These are phyloP conservation scores for Listronotus oregonensis DNA, from an alignment of 1,140 invertebrate genomes.

Conservation along the genomic window DNA sequence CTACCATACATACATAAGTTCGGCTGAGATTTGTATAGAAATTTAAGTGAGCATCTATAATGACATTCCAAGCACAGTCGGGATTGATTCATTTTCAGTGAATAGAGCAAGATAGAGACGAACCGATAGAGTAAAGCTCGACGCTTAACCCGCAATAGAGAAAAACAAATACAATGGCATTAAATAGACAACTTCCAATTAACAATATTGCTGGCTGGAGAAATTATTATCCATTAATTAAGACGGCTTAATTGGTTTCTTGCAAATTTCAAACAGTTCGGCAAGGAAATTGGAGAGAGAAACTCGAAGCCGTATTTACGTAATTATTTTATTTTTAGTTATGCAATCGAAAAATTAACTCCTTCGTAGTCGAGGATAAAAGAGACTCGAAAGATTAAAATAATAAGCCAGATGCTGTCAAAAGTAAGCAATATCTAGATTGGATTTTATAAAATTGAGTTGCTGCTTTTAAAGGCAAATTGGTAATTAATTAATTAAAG, in stretches of 20 bases:
- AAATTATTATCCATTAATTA: slow-evolving; percentile 38
- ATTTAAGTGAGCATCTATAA: slow-evolving; percentile 5
- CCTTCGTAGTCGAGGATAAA: slow-evolving; percentile 9
- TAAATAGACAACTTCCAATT: slow-evolving; percentile 37
- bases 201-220: slow-evolving; percentile 35
- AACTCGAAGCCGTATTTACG: slow-evolving; percentile 12
- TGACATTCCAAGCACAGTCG: background rate
- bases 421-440: slow-evolving; percentile 23
- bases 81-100: slow-evolving; percentile 11
- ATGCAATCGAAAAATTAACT: slow-evolving; percentile 21
- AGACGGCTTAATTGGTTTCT: slow-evolving; percentile 34
- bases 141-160: slow-evolving; percentile 10
- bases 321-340: slow-evolving; percentile 27
- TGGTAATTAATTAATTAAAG: slow-evolving; percentile 25
- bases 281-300: slow-evolving; percentile 17
- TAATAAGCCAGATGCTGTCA: slow-evolving; percentile 16
- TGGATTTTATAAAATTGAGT: slow-evolving; percentile 17
- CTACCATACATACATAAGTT: too few species aligned
- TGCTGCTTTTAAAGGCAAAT: slow-evolving; percentile 15
- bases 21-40: background rate
- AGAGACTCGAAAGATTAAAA: slow-evolving; percentile 18
- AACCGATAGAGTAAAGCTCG: slow-evolving; percentile 7
- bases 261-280: slow-evolving; percentile 31
- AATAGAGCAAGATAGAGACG: slow-evolving; percentile 3
- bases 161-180: slow-evolving; percentile 34